A percentile compares a stretch with the other conserved stretches of the same genome.
These are phyloP conservation scores for Bubo bubo DNA, from an alignment of 2,113 vertebrate genomes.

Conservation along the genomic window DNA sequence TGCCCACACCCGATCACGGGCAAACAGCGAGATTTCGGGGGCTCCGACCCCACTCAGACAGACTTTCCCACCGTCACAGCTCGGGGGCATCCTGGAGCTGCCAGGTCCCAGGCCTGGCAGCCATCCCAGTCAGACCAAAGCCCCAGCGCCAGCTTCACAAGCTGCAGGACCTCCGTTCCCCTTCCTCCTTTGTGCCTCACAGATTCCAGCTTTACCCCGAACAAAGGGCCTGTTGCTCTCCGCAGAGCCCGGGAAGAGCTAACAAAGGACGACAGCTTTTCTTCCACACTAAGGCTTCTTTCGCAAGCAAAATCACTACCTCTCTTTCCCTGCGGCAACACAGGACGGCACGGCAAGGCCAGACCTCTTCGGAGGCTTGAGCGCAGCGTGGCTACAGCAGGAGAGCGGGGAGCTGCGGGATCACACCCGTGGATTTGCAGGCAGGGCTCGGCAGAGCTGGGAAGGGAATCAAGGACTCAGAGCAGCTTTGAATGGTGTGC, in stretches of 20 bases:
- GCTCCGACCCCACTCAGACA: fast-evolving
- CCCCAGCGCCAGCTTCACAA: not conserved
- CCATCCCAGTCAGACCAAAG: not conserved
- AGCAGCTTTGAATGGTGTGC: fast-evolving
- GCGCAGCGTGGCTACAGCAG: fast-evolving
- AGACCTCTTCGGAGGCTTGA: not conserved
- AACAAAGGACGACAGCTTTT: not conserved
- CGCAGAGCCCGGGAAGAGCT: not conserved
- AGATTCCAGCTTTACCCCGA: not conserved
- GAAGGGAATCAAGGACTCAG: not conserved
- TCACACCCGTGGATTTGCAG: fast-evolving
- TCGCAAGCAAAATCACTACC: not conserved
- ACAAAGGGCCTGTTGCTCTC: constrained; percentile 26
- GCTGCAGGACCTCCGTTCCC: fast-evolving
- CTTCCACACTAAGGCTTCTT: not conserved
- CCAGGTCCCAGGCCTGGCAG: not conserved
- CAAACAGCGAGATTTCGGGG: not conserved
- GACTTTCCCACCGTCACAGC: not conserved
- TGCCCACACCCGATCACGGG: not conserved
- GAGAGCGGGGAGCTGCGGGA: fast-evolving
- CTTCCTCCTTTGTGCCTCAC: not conserved
- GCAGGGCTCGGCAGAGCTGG: not conserved
- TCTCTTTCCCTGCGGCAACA: not conserved
- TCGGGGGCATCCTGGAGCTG: not conserved
- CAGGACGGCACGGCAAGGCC: not conserved